phyloP scores from a whole-genome alignment of 2,113 vertebrate genomes.

The Leuciscus idus region DNA sequence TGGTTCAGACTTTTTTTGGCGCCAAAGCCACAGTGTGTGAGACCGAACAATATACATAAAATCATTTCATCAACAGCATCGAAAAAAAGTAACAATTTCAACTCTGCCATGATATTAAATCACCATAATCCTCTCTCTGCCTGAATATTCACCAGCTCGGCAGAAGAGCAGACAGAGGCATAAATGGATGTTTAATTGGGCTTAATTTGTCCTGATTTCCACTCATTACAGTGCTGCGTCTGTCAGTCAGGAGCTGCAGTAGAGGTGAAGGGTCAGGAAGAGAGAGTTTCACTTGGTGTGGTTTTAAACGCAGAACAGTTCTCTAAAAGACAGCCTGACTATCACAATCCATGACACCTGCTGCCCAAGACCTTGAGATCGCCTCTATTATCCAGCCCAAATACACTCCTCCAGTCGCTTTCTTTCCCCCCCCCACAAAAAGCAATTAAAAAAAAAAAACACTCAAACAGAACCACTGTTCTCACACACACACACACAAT shows the following conservation, averaged over 20 bases:
- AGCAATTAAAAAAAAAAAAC: neutral
- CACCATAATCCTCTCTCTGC: constrained; percentile 44
- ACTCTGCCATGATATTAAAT: constrained; percentile 30
- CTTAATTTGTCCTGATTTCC: constrained; percentile 71
- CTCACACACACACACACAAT: constrained; percentile 16
- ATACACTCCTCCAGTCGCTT: constrained; percentile 36
- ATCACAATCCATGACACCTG: constrained; percentile 62
- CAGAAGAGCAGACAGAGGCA: constrained; percentile 52
- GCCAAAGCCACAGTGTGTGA: neutral
- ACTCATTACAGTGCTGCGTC: constrained; percentile 66
- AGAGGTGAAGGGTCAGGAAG: constrained; percentile 59
- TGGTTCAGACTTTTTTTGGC: neutral
- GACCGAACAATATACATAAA: constrained; percentile 2
- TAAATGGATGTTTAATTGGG: constrained; percentile 70
- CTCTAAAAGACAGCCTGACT: constrained; percentile 56
- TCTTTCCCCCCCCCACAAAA: neutral
- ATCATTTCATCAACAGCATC: constrained; percentile 3
- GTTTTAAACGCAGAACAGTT: constrained; percentile 41
- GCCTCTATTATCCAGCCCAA: constrained; percentile 57
- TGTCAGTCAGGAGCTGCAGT: constrained; percentile 62
- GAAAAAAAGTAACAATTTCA: constrained; percentile 39
- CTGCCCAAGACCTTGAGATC: constrained; percentile 48
- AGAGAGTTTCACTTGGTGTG: constrained; percentile 38
- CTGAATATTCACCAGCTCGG: constrained; percentile 57
- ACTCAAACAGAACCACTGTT: constrained; percentile 2